These are phyloP conservation scores for Cordylochernes scorpioides DNA, from an alignment of 2,888 invertebrate genomes.

Conservation along the genomic window DNA sequence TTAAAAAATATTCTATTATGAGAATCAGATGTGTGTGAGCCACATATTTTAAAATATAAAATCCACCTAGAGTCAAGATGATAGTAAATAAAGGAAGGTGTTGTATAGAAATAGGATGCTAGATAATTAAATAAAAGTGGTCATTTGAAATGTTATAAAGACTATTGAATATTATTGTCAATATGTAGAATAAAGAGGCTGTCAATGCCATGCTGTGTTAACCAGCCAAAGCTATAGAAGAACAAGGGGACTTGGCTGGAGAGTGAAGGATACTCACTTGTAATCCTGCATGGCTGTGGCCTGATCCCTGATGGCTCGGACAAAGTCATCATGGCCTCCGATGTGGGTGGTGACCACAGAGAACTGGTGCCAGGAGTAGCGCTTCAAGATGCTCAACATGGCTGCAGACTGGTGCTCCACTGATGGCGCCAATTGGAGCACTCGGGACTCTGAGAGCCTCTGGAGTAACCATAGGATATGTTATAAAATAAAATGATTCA, in stretches of 20 bases:
- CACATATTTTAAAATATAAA: too few species aligned
- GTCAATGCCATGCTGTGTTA: not conserved
- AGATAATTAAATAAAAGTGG: too few species aligned
- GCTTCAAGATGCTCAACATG: constrained; percentile 73
- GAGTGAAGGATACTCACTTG: constrained; percentile 20
- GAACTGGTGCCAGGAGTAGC: constrained; percentile 27
- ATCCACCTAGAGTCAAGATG: too few species aligned
- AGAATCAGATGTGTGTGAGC: too few species aligned
- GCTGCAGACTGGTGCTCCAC: constrained; percentile 87
- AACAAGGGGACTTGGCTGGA: not conserved
- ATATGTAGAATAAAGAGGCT: not conserved
- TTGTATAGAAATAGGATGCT: too few species aligned
- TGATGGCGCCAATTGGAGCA: constrained; percentile 80
- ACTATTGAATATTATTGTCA: too few species aligned
- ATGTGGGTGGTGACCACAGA: constrained; percentile 29
- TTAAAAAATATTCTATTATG: too few species aligned
- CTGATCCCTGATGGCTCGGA: constrained; percentile 66
- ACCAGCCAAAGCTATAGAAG: too few species aligned
- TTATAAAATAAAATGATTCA: too few species aligned
- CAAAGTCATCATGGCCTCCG: constrained; percentile 81
- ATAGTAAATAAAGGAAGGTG: too few species aligned
- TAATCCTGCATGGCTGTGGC: constrained; percentile 30
- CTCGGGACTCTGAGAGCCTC: constrained; percentile 40
- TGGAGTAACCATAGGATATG: too few species aligned
- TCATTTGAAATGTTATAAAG: too few species aligned